phyloP scores from a whole-genome alignment of 2,888 invertebrate species.

The Caenorhabditis imperialis region DNA sequence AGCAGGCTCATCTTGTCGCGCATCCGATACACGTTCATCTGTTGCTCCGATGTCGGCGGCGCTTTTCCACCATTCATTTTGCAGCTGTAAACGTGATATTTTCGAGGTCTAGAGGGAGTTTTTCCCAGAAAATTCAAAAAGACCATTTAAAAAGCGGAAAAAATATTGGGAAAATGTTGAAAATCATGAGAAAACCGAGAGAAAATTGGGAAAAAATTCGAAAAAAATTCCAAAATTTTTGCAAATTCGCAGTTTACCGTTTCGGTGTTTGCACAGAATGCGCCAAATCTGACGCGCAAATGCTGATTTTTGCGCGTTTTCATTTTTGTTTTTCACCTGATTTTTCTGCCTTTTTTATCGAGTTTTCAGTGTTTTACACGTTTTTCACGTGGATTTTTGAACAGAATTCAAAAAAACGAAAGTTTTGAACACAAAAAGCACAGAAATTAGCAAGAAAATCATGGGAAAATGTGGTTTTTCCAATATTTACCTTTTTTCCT shows the following conservation, averaged over 20 bases:
- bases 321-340: not conserved
- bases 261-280: slow-evolving; percentile 10
- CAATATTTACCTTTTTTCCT: too few species aligned
- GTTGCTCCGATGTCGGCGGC: slow-evolving; percentile 50
- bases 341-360: not conserved
- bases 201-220: not conserved
- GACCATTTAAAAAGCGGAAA: not conserved
- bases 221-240: too few species aligned
- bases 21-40: slow-evolving; percentile 47
- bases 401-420: not conserved
- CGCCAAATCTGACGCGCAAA: slow-evolving; percentile 6
- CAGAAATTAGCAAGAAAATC: too few species aligned
- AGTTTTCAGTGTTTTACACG: too few species aligned
- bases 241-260: slow-evolving; percentile 31
- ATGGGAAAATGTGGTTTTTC: too few species aligned
- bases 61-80: not conserved
- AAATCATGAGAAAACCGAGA: not conserved
- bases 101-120: too few species aligned
- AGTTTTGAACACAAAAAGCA: not conserved
- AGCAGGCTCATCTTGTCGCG: slow-evolving; percentile 53
- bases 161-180: not conserved
- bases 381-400: slow-evolving; percentile 2
- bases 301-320: slow-evolving; percentile 15
- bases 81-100: too few species aligned
- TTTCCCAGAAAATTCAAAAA: too few species aligned